These are phyloP conservation scores for Spicauda simplicius DNA, from an alignment of 2,888 invertebrate genomes.

Conservation along the genomic window DNA sequence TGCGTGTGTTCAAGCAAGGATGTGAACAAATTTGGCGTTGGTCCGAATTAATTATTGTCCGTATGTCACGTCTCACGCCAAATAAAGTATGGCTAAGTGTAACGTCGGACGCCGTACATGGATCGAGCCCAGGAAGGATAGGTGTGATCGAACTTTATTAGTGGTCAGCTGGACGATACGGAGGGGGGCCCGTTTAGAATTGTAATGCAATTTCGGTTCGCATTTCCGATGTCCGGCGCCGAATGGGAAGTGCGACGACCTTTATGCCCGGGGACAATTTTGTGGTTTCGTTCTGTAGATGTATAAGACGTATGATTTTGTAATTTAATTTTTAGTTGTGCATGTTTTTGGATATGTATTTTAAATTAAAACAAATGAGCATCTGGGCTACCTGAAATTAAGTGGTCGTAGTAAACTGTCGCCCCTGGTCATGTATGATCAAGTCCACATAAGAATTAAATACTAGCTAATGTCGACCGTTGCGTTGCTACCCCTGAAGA, in stretches of 20 bases:
- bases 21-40: constrained; percentile 71
- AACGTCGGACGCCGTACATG: constrained; percentile 67
- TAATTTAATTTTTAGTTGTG: background rate
- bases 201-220: constrained; percentile 71
- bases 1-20: constrained; percentile 50
- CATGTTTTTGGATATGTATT: too few relatives aligned
- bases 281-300: constrained; percentile 1
- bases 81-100: constrained; percentile 65
- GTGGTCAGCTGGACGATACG: constrained; percentile 50
- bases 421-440: too few relatives aligned
- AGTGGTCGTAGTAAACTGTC: too few relatives aligned
- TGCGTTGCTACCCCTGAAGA: too few relatives aligned
- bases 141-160: constrained; percentile 71
- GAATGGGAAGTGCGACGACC: constrained; percentile 65
- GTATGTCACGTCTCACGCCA: constrained; percentile 79
- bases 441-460: too few relatives aligned
- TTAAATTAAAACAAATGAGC: too few relatives aligned
- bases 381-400: too few relatives aligned
- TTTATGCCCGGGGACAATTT: constrained; percentile 31
- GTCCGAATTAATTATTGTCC: constrained; percentile 75
- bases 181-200: constrained; percentile 51
- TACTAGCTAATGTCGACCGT: too few relatives aligned
- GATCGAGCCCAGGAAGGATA: constrained; percentile 71
- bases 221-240: constrained; percentile 66
- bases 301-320: background rate